Evolutionary conservation across 2,113 vertebrate species (phyloP), one percentile per base, ranked within the genome.

Genomic region (Lophura nycthemera): DNA sequence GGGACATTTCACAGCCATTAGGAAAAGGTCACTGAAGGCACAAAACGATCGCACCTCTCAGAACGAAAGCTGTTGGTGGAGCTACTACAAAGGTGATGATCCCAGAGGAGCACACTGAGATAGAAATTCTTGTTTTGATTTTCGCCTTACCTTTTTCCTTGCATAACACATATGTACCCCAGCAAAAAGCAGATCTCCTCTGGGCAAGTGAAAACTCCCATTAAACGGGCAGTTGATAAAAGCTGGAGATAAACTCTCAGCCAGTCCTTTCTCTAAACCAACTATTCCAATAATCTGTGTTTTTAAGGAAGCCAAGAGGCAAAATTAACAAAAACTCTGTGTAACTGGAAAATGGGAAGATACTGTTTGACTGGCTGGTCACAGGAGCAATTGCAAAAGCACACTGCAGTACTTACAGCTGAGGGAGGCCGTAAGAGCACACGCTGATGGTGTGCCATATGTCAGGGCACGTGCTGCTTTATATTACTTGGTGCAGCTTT

Each of bases 401-500:
- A 57, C 34, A 0, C 17, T n/a, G 63, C 22, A 38, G 59, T 4
- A 3, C 63, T 72, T 63, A 38, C 11, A 32, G 52, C 87, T 54
- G 38, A 82, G 56, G 25, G 82, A 76, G 88, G 72, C 38, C 69
- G 42, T 42, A 40, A 9, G 90, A 78, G 72, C 88, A 10, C 2
- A 11, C 5, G 1, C 1, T 78, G 92, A 9, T 12, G 74, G 73
- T 20, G 64, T 75, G 86, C 90, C 95, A 86, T 34, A 75, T 65
- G 75, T 12, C 95, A 65, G 92, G 90, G 57, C 77, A 0, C 48
- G 70, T 78, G 96, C 93, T 89, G 94, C 91, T 92, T 38, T 19
- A 6, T 25, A 1, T 71, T 73, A 71, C 78, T 76, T 2, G 43
- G 40, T 78, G 74, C 71, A 67, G 71, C 75, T 72, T 82, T 81